phyloP scores from a whole-genome alignment of 2,888 invertebrate species.

The Tenodera sinensis region DNA sequence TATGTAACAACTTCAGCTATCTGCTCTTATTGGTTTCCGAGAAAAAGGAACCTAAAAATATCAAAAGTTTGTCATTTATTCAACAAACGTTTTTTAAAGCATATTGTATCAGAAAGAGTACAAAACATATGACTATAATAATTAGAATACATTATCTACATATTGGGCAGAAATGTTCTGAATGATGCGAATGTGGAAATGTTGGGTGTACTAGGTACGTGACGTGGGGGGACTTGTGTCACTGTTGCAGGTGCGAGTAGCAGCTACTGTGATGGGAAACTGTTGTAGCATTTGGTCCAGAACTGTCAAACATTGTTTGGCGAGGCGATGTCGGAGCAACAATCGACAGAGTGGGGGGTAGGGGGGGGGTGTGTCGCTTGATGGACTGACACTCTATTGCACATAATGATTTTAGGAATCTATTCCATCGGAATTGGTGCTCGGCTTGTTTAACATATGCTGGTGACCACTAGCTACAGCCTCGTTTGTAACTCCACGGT shows the following conservation, averaged over 20 bases:
- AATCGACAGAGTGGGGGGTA: background rate
- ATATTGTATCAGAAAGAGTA: no score
- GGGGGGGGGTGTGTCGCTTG: background rate
- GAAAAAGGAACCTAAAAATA: no score
- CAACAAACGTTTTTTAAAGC: no score
- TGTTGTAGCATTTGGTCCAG: conserved; percentile 4
- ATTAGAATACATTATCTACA: no score
- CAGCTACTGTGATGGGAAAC: conserved; percentile 9
- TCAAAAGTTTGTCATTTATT: no score
- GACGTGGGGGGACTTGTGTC: no score
- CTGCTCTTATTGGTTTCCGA: no score
- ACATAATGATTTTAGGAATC: background rate
- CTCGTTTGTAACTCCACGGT: background rate
- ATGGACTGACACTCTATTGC: background rate
- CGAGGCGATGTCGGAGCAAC: conserved; percentile 10
- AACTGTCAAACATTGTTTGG: conserved; percentile 15
- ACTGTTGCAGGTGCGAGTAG: background rate
- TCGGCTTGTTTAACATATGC: background rate
- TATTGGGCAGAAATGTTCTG: no score
- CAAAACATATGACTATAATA: no score
- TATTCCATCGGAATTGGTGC: background rate
- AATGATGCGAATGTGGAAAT: no score
- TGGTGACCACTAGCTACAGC: background rate
- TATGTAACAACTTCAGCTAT: no score
- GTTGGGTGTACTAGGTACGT: no score